Conservation (phyloP, 1,140 invertebrate species). For the Leptinotarsa defecta region DNA sequence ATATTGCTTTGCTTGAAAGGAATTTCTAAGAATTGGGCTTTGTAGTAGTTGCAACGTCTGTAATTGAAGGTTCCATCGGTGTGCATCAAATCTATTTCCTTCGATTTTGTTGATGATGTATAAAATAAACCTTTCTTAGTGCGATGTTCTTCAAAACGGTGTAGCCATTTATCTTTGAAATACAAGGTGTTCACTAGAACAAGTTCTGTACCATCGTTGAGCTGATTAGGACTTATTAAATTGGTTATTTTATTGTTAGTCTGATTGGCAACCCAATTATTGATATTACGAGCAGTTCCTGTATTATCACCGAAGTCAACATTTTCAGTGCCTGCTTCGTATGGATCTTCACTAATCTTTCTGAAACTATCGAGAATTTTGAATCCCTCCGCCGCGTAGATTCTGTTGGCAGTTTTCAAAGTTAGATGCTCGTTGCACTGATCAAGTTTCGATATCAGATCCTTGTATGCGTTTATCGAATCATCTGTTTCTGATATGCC, state of each 20-base stretch:
- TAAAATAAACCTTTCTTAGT: conserved; percentile 58
- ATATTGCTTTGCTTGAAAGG: conserved; percentile 61
- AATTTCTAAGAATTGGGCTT: conserved; percentile 60
- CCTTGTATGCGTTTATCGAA: conserved; percentile 35
- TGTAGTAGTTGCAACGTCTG: conserved; percentile 55
- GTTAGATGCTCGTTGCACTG: conserved; percentile 16
- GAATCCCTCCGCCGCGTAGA: conserved; percentile 27
- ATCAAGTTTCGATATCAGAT: conserved; percentile 51
- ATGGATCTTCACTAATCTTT: conserved; percentile 56
- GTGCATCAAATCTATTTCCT: conserved; percentile 79
- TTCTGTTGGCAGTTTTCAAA: conserved; percentile 34
- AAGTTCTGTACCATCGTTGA: conserved; percentile 62
- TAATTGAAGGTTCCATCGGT: conserved; percentile 69
- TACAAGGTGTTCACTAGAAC: conserved; percentile 83
- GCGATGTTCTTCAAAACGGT: conserved; percentile 60
- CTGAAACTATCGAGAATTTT: conserved; percentile 30
- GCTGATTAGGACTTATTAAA: conserved; percentile 62
- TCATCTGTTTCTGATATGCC: conserved; percentile 16
- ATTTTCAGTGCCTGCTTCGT: conserved; percentile 59
- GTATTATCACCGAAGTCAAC: conserved; percentile 60
- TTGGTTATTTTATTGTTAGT: conserved; percentile 74
- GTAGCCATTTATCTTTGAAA: conserved; percentile 75
- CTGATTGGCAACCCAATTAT: conserved; percentile 70
- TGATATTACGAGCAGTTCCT: conserved; percentile 62
- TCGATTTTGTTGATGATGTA: conserved; percentile 59